phyloP scores from a whole-genome alignment of 2,797 vertebrate genomes.

The Linurgus olivaceus region DNA sequence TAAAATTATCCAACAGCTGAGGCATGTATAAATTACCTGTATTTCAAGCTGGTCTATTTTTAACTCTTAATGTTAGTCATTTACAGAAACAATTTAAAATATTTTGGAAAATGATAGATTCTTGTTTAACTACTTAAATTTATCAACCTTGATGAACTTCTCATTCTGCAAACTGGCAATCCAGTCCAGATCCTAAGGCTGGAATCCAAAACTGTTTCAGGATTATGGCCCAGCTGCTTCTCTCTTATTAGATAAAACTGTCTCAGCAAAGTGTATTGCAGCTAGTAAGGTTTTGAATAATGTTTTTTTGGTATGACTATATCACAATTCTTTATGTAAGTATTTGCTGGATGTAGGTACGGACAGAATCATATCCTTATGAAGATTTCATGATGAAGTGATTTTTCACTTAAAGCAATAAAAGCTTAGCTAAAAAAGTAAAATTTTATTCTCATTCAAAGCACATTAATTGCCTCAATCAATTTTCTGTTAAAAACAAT shows the following conservation, averaged over 20 bases:
- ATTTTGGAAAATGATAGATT: neutral
- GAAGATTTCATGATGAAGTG: neutral
- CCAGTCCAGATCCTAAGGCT: neutral
- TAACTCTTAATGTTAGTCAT: neutral
- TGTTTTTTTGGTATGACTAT: neutral
- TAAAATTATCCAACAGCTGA: neutral
- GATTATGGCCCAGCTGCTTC: neutral
- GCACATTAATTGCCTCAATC: neutral
- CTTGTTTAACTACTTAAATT: neutral
- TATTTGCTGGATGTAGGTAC: neutral
- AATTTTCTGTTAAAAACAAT: conserved; percentile 1
- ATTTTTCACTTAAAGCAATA: neutral
- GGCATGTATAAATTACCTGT: neutral
- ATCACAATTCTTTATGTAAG: neutral
- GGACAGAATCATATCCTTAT: neutral
- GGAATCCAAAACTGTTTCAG: neutral
- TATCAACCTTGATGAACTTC: neutral
- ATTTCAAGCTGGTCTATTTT: neutral
- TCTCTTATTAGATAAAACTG: neutral
- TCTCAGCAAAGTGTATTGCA: neutral
- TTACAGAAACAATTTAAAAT: neutral
- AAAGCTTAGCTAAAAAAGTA: neutral
- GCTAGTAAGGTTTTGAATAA: neutral
- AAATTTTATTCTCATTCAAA: neutral
- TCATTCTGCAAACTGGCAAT: neutral